These are phyloP conservation scores for Temnothorax rugatulus DNA, from an alignment of 2,888 invertebrate species.

Conservation along the genomic window DNA sequence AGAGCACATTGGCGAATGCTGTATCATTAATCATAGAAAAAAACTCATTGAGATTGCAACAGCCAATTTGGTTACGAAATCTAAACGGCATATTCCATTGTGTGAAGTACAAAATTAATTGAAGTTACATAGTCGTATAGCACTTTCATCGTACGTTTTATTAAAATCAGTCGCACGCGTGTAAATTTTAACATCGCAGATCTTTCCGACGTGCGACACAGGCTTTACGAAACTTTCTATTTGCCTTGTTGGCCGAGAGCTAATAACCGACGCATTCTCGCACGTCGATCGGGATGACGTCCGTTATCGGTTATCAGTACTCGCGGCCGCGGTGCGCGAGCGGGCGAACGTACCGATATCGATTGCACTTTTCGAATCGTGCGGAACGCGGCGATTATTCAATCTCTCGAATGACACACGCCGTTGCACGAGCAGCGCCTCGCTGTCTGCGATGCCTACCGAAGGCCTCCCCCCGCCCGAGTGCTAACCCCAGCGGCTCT, in stretches of 20 bases:
- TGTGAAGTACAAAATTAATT: conserved; percentile 5
- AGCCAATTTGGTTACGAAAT: neutral
- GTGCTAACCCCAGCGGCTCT: conserved; percentile 48
- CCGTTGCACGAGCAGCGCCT: conserved; percentile 72
- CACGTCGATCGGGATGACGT: conserved; percentile 31
- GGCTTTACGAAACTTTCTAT: conserved; percentile 21
- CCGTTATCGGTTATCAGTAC: conserved; percentile 67
- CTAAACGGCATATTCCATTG: neutral
- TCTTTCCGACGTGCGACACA: neutral
- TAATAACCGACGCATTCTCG: conserved; percentile 30
- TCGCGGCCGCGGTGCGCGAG: neutral
- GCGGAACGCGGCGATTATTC: conserved; percentile 75
- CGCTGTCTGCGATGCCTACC: conserved; percentile 69
- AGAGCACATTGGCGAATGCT: neutral
- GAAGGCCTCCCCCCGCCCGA: neutral
- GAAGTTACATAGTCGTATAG: neutral
- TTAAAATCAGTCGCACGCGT: neutral
- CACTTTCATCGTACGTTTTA: neutral
- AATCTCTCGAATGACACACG: conserved; percentile 72
- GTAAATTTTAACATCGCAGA: neutral
- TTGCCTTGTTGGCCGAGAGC: conserved; percentile 35
- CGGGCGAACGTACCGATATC: conserved; percentile 59
- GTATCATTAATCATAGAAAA: neutral
- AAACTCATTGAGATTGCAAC: neutral
- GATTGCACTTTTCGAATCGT: conserved; percentile 72